phyloP scores from a whole-genome alignment of 2,797 vertebrate species.

The Hipposideros larvatus region DNA sequence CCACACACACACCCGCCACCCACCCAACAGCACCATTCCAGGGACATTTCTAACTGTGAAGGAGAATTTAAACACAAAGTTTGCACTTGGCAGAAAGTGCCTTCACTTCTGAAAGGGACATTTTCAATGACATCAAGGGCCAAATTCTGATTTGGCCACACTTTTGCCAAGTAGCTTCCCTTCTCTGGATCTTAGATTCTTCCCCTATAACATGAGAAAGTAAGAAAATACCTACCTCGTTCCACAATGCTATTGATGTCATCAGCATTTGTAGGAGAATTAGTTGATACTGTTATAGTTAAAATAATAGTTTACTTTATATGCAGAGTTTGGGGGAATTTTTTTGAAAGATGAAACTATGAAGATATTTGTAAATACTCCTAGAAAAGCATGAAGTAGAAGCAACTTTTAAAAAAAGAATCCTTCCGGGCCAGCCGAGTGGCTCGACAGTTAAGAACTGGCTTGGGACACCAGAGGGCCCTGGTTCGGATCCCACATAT shows the following conservation, averaged over 20 bases:
- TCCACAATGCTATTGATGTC: not conserved
- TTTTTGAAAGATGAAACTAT: constrained; percentile 10
- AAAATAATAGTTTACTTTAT: not conserved
- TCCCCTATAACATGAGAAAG: not conserved
- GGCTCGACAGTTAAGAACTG: too few species aligned
- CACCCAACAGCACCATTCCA: not conserved
- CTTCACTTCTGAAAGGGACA: not conserved
- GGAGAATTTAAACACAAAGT: not conserved
- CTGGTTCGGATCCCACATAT: too few species aligned
- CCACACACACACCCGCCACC: too few species aligned
- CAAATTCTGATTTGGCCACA: not conserved
- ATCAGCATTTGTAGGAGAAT: not conserved
- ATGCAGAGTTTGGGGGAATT: not conserved
- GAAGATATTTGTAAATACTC: not conserved
- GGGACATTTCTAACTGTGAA: not conserved
- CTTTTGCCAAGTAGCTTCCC: not conserved
- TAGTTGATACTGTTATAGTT: not conserved
- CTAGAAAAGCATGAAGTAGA: not conserved
- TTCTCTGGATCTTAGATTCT: not conserved
- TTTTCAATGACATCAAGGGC: not conserved
- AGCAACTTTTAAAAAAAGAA: not conserved
- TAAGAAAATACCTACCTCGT: not conserved
- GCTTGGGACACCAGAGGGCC: too few species aligned
- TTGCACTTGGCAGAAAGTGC: not conserved
- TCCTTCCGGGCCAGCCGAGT: too few species aligned